Evolutionary conservation across 2,797 vertebrate genomes (phyloP).

Genomic region (Numenius phaeopus): DNA sequence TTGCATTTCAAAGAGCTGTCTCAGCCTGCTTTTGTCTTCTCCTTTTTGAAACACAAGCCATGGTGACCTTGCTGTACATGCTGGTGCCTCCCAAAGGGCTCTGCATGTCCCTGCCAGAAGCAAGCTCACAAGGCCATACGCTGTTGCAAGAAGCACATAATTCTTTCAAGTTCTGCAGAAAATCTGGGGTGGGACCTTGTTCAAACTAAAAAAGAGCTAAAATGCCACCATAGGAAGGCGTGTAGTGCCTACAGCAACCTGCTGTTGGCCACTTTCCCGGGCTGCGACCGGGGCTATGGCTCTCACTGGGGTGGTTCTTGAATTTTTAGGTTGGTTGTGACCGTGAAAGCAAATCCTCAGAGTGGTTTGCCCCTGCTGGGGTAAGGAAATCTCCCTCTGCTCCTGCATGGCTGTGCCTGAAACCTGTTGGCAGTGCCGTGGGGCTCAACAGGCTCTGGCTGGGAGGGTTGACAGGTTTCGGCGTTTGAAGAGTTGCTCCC

Average conservation of each 20-base stretch:
- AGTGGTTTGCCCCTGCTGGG: background rate
- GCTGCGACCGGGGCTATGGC: background rate
- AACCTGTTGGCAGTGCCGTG: background rate
- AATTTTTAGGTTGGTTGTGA: background rate
- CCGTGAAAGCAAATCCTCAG: background rate
- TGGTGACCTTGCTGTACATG: background rate
- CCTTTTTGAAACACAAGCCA: background rate
- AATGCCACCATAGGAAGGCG: background rate
- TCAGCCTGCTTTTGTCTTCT: background rate
- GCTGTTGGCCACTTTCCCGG: background rate
- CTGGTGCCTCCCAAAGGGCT: background rate
- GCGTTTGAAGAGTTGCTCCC: background rate
- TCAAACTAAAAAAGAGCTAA: constrained; percentile 6
- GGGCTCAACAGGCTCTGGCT: background rate
- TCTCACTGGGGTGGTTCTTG: background rate
- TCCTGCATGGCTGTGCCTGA: background rate
- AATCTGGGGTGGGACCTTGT: background rate
- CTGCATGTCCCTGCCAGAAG: background rate
- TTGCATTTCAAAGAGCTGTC: background rate
- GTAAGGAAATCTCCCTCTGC: background rate
- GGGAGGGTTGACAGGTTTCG: background rate
- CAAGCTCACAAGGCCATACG: background rate
- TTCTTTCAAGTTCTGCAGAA: background rate
- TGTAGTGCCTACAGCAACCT: background rate
- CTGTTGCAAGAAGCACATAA: background rate